These are phyloP conservation scores for Myripristis jacobus DNA, from an alignment of 2,797 vertebrate species.

Conservation along the genomic window DNA sequence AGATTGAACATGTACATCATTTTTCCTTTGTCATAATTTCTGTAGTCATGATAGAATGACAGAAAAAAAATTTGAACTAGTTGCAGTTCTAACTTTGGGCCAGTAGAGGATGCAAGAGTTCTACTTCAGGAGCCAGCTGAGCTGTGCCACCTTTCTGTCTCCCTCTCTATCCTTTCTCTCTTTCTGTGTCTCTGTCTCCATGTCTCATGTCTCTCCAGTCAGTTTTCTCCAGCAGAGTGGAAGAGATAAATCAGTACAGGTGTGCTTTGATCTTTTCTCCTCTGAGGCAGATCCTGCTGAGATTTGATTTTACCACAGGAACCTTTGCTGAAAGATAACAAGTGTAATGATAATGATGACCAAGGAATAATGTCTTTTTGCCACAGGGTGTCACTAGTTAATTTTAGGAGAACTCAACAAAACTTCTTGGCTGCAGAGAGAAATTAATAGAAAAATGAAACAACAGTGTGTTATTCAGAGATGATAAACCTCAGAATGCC, in stretches of 20 bases:
- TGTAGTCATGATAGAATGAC: no score
- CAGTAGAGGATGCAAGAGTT: slow-evolving; percentile 61
- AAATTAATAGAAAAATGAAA: no score
- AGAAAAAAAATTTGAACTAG: no score
- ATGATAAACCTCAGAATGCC: no score
- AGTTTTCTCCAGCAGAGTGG: slow-evolving; percentile 13
- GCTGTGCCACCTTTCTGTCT: fast-evolving
- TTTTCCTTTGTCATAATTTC: no score
- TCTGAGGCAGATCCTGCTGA: neutral
- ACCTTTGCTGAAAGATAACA: neutral
- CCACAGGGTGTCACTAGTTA: no score
- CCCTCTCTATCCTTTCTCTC: neutral
- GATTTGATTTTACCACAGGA: slow-evolving; percentile 17
- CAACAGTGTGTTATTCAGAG: no score
- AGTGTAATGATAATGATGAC: neutral
- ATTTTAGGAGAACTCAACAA: no score
- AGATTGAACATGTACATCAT: no score
- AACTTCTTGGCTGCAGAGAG: no score
- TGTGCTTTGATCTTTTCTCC: slow-evolving; percentile 11
- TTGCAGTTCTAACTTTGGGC: neutral
- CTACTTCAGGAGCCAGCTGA: slow-evolving; percentile 11
- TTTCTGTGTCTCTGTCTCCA: neutral
- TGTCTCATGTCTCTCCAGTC: neutral
- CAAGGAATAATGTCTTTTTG: no score
- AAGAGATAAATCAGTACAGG: slow-evolving; percentile 31